These are phyloP conservation scores for Aphelocoma californica DNA, from an alignment of 2,797 vertebrate genomes.

Conservation along the genomic window DNA sequence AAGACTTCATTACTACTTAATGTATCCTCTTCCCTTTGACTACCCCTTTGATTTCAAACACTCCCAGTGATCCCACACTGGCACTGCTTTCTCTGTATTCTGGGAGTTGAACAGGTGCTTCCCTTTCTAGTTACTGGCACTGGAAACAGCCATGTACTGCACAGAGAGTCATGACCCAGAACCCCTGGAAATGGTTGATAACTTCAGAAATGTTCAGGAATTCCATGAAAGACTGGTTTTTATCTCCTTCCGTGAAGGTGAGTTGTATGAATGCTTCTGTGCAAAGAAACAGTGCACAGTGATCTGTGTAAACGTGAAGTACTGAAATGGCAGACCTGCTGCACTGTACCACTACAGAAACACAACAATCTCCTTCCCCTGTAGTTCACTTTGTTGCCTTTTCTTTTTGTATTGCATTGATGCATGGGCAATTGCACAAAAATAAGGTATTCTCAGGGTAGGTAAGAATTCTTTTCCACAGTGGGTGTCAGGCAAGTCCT, in stretches of 20 bases:
- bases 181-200: slow-evolving; percentile 80
- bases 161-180: slow-evolving; percentile 78
- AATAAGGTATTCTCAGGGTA: background rate
- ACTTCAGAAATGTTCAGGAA: slow-evolving; percentile 85
- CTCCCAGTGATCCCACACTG: background rate
- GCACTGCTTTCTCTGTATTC: background rate
- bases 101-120: background rate
- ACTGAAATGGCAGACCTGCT: background rate
- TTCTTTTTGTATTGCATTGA: background rate
- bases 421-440: background rate
- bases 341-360: background rate
- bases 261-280: slow-evolving; percentile 26
- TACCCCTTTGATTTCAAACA: background rate
- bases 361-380: background rate
- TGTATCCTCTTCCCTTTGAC: background rate
- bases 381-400: background rate
- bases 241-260: slow-evolving; percentile 90
- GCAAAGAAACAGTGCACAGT: background rate
- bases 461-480: background rate
- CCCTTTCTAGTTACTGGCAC: slow-evolving; percentile 76
- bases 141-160: slow-evolving; percentile 85
- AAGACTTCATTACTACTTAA: background rate
- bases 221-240: slow-evolving; percentile 82
- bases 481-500: background rate
- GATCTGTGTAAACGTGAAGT: background rate